Evolutionary conservation across 2,888 invertebrate genomes (phyloP).

Genomic region (Drosophila stalkeri): DNA sequence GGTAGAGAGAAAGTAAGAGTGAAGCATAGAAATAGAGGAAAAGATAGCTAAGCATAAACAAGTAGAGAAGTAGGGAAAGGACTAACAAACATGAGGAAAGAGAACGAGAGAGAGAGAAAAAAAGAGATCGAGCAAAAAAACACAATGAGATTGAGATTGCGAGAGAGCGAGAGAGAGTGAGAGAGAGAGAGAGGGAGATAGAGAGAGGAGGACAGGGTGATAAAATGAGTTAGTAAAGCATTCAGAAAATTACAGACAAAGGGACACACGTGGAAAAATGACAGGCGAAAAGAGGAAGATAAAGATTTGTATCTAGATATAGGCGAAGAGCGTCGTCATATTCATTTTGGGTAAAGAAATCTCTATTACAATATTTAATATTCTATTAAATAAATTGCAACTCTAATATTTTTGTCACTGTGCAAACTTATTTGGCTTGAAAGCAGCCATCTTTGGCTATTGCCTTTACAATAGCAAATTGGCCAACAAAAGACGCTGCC

Average conservation of each 20-base stretch:
- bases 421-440: neutral
- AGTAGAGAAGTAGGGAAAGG: too few species aligned
- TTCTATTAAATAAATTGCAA: neutral
- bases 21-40: neutral
- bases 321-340: neutral
- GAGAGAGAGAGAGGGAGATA: neutral
- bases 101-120: neutral
- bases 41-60: neutral
- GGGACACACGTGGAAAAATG: too few species aligned
- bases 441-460: slow-evolving; percentile 11
- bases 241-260: too few species aligned
- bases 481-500: slow-evolving; percentile 60
- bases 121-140: too few species aligned
- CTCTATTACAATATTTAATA: neutral
- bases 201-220: neutral
- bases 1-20: neutral
- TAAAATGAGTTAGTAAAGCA: too few species aligned
- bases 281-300: neutral
- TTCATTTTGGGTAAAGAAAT: neutral
- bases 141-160: too few species aligned
- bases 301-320: too few species aligned
- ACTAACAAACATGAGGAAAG: neutral
- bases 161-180: neutral
- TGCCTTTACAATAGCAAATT: slow-evolving; percentile 44
- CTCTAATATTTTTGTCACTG: neutral